A percentile compares a stretch with the other conserved stretches of the same genome.
Conservation (phyloP, 2,113 vertebrate genomes). For the Alexandromys fortis region DNA sequence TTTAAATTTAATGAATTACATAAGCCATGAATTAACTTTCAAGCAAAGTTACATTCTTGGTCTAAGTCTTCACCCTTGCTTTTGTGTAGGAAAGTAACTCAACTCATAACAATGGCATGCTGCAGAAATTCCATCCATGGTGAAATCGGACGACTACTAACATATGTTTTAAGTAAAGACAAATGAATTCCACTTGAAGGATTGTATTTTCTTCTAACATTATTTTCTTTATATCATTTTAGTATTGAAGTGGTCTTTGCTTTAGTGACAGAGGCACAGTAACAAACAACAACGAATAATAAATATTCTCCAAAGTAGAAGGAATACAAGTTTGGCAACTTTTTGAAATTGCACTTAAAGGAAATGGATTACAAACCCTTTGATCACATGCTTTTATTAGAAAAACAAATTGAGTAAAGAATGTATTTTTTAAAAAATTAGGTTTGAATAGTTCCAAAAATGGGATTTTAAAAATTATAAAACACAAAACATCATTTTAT, state of each 20-base stretch:
- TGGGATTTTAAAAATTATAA: not conserved
- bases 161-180: conserved; percentile 22
- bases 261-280: not conserved
- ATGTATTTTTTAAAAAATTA: not conserved
- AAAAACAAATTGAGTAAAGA: conserved; percentile 45
- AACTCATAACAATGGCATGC: not conserved
- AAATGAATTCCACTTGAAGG: not conserved
- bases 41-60: not conserved
- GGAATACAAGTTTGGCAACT: not conserved
- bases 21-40: not conserved
- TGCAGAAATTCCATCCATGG: not conserved
- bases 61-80: not conserved
- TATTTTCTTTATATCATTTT: not conserved
- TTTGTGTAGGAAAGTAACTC: not conserved
- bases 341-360: conserved; percentile 40
- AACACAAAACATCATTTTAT: not conserved
- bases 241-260: not conserved
- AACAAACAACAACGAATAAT: not conserved
- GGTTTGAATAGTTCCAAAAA: not conserved
- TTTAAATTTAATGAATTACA: not conserved
- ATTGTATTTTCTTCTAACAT: not conserved
- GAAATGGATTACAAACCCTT: not conserved
- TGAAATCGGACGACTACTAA: not conserved
- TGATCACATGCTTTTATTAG: not conserved
- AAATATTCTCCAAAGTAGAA: not conserved